Evolutionary conservation across 2,888 invertebrate genomes (phyloP), one percentile per base, ranked within the genome.

Genomic region (Trachelus iudaicus): DNA sequence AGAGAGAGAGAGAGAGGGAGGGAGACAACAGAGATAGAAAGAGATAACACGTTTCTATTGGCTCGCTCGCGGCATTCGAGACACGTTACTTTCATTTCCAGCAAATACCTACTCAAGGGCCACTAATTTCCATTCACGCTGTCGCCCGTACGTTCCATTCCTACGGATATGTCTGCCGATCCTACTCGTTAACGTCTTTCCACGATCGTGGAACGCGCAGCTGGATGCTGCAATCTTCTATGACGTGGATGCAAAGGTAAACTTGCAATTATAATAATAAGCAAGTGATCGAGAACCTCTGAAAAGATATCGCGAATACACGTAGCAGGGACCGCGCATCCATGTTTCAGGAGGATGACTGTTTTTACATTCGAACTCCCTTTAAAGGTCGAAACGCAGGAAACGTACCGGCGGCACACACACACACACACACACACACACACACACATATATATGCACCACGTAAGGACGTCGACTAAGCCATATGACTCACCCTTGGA

Each of bases 21-120:
- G 1, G 9, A 56, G 9, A 56, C 40, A 73, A 75, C 35, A 74
- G 69, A 40, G 69, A 69, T 35, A 74, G 77, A 79, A 35, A 23
- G 23, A 56, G 23, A 56, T 9, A 56, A 82, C 56, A 71, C 73
- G 75, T 69, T 69, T 78, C 71, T 78, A 81, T 75, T 78, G 78
- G 79, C 80, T 78, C 80, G 75, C 81, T 79, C 75, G 79, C 76
- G 83, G 81, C 78, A 83, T 84, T 84, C 83, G 82, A 80, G 81
- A 81, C 83, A 82, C 81, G 82, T 83, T 86, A 87, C 87, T 82
- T 87, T 83, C 84, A 87, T 87, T 87, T 87, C 85, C 79, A 85
- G 76, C 80, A 35, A 79, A 83, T 78, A 73, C 76, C 81, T 79
- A 81, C 84, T 86, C 85, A 86, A 82, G 86, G 83, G 83, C 83